Evolutionary conservation across 2,797 vertebrate species (phyloP).

Genomic region (Acestrorhynchus altus): DNA sequence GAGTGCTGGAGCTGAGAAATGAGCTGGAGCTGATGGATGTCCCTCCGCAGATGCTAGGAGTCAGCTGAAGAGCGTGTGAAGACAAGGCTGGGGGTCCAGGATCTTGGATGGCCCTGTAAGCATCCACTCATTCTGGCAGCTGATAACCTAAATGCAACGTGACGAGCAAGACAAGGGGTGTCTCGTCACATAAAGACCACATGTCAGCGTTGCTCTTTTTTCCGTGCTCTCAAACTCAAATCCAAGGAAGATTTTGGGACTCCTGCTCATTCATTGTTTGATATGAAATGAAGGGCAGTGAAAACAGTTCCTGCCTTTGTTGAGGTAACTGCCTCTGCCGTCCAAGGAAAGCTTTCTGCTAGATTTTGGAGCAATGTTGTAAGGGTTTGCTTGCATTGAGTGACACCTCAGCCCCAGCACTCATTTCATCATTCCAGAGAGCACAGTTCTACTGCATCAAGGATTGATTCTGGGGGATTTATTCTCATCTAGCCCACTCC

Average conservation of each 20-base stretch:
- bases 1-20: not conserved
- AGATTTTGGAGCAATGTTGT: too few relatives aligned
- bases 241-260: not conserved
- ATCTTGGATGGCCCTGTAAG: constrained; percentile 29
- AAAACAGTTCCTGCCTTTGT: too few relatives aligned
- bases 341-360: too few relatives aligned
- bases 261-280: too few relatives aligned
- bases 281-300: too few relatives aligned
- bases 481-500: too few relatives aligned
- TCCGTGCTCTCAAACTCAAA: constrained; percentile 18
- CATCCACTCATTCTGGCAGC: constrained; percentile 48
- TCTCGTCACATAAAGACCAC: constrained; percentile 51
- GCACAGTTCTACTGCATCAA: too few relatives aligned
- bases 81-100: constrained; percentile 15
- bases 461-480: too few relatives aligned
- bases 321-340: too few relatives aligned
- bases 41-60: constrained; percentile 1
- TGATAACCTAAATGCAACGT: constrained; percentile 53
- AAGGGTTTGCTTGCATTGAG: too few relatives aligned
- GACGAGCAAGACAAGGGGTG: constrained; percentile 42
- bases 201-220: constrained; percentile 23
- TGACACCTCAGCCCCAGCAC: too few relatives aligned
- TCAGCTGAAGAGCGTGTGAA: constrained; percentile 33
- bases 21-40: not conserved
- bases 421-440: too few relatives aligned